A percentile compares a stretch with the other conserved stretches of the same genome.
Evolutionary conservation across 2,113 vertebrate species (phyloP).

Genomic region (Mastomys natalensis): DNA sequence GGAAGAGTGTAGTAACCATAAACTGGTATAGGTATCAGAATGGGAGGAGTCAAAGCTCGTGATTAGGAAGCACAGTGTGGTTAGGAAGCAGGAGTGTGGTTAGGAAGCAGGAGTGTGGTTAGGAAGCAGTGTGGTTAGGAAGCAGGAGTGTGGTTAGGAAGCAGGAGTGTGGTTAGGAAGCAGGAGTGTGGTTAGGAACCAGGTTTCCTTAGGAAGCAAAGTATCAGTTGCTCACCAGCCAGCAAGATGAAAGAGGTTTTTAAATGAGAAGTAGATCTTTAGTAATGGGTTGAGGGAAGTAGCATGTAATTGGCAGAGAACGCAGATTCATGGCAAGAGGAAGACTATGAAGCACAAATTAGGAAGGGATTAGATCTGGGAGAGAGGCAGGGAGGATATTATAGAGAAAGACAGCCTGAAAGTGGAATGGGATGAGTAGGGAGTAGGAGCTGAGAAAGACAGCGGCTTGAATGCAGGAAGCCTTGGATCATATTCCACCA

Average conservation of each 20-base stretch:
- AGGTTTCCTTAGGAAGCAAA: neutral
- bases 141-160: neutral
- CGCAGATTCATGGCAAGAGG: neutral
- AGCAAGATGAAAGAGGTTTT: neutral
- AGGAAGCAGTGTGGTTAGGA: neutral
- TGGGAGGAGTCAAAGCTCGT: no score
- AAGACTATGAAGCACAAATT: neutral
- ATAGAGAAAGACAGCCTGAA: neutral
- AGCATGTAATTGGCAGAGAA: neutral
- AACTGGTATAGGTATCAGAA: no score
- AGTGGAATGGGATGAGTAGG: neutral
- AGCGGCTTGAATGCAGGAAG: neutral
- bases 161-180: neutral
- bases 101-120: neutral
- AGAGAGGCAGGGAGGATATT: neutral
- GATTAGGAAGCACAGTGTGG: neutral
- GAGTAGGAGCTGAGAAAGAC: neutral
- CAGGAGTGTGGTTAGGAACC: neutral
- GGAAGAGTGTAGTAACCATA: no score
- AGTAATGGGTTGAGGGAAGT: neutral
- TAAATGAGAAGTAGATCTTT: neutral
- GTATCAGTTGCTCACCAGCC: neutral
- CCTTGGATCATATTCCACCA: neutral
- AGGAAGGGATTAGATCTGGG: neutral
- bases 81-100: neutral